Evolutionary conservation across 2,797 vertebrate species (phyloP).

Genomic region (Potorous gilbertii): DNA sequence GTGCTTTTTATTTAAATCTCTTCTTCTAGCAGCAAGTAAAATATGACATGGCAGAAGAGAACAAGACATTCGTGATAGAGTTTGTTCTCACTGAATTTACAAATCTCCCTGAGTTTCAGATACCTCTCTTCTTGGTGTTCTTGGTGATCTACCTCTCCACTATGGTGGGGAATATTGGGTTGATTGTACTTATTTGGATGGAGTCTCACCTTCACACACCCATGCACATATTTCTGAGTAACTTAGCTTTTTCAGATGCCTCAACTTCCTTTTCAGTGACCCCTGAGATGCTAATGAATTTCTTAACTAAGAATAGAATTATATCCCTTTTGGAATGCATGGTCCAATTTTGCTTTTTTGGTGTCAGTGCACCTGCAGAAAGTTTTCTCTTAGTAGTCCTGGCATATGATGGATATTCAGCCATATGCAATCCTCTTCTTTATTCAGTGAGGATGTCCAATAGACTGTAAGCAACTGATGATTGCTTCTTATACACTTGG

Average conservation of each 20-base stretch:
- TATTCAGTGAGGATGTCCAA: conserved; percentile 76
- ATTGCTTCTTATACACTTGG: no score
- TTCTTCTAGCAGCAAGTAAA: neutral
- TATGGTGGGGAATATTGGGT: conserved; percentile 64
- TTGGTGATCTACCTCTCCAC: conserved; percentile 64
- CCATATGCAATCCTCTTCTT: conserved; percentile 79
- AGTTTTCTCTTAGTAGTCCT: conserved; percentile 79
- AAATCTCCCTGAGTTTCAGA: neutral
- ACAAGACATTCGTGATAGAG: conserved; percentile 50
- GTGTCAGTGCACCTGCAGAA: conserved; percentile 74
- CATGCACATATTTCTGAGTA: conserved; percentile 70
- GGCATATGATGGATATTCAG: conserved; percentile 79
- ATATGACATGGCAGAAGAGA: conserved; percentile 17
- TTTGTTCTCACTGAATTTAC: conserved; percentile 71
- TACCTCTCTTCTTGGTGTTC: conserved; percentile 60
- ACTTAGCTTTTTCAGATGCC: conserved; percentile 67
- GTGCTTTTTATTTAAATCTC: neutral
- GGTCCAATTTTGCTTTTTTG: conserved; percentile 67
- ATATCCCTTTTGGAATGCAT: conserved; percentile 55
- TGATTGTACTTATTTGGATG: conserved; percentile 68
- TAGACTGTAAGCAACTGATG: no score
- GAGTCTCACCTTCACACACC: conserved; percentile 61
- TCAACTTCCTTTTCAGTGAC: conserved; percentile 63
- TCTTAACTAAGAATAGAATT: conserved; percentile 51
- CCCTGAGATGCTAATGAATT: conserved; percentile 66